Base-by-base conservation (phyloP, 1,140 invertebrate species). In the Hyles vespertilio region DNA sequence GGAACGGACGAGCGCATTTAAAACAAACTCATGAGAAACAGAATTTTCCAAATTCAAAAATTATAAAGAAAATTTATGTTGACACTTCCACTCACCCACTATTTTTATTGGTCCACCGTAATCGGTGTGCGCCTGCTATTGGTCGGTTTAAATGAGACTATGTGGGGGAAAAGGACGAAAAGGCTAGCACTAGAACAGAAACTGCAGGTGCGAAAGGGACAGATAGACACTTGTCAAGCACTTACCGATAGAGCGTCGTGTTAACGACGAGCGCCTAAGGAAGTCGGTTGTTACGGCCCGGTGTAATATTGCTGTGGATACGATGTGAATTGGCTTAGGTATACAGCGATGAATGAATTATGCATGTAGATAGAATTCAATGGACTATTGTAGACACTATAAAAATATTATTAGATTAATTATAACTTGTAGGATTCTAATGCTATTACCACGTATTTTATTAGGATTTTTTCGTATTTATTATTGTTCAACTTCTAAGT, bases 201-300 rank as follows among this genome's bases (percentile, higher is more conserved):
- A 36, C 8, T 52, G 53, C 67, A 68, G 8, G 79, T 56, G 64
- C n/a, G 74, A 88, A 55, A 62, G 70, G 63, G 82, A 87, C 57
- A 53, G 85, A 65, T 79, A 83, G 84, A 84, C 79, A 88, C 85
- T 88, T 81, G 71, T 88, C 82, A 67, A 65, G 76, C 76, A 83
- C 85, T 88, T 88, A 86, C 74, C 64, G 73, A 67, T 71, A 73
- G 74, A 77, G 83, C 79, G 65, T 71, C 69, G 76, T 72, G 78
- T 74, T 77, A 84, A 81, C 81, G 65, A 74, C 65, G 74, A 70
- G 70, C 70, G 74, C 74, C 69, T 67, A 73, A 77, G 73, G 72
- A 83, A 79, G 77, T 81, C 78, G 52, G 74, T 70, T 70, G 61
- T 55, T 65, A 72, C 61, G 66, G 53, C 70, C 8, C 72, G 70